Evolutionary conservation across 2,888 invertebrate genomes (phyloP).

Genomic region (Orthosia cruda): DNA sequence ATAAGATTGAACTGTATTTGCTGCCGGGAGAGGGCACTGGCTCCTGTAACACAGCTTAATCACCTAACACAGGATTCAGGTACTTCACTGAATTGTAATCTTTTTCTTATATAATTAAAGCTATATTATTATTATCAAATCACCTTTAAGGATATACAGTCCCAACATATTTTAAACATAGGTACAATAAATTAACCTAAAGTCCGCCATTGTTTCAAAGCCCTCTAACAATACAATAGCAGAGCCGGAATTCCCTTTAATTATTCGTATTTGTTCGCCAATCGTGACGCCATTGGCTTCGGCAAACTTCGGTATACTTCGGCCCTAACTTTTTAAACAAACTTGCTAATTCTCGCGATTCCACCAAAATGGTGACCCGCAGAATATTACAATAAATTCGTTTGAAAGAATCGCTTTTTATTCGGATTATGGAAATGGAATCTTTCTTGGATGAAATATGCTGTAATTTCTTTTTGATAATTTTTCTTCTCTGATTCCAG

Average conservation of each 20-base stretch:
- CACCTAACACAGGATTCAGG: too few relatives aligned
- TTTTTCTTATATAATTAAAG: too few relatives aligned
- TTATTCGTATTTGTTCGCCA: slow-evolving; percentile 64
- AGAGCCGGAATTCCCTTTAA: slow-evolving; percentile 50
- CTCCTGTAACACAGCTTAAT: too few relatives aligned
- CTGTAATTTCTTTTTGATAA: slow-evolving; percentile 51
- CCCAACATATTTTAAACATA: neutral
- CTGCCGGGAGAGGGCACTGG: too few relatives aligned
- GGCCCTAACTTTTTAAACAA: slow-evolving; percentile 59
- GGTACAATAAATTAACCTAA: slow-evolving; percentile 28
- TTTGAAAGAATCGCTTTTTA: slow-evolving; percentile 50
- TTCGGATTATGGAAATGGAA: slow-evolving; percentile 59
- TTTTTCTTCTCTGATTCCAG: slow-evolving; percentile 28
- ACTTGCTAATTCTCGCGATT: slow-evolving; percentile 57
- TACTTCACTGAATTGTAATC: too few relatives aligned
- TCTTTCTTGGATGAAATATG: slow-evolving; percentile 38
- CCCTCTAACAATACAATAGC: slow-evolving; percentile 28
- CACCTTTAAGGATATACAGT: neutral
- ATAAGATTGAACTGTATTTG: too few relatives aligned
- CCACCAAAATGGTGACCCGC: slow-evolving; percentile 44
- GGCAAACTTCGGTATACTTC: slow-evolving; percentile 34
- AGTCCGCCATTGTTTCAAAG: slow-evolving; percentile 18
- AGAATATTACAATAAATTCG: slow-evolving; percentile 57
- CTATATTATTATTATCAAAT: too few relatives aligned
- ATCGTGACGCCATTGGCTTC: slow-evolving; percentile 37